These are phyloP conservation scores for Lobophora halterata DNA, from an alignment of 2,888 invertebrate species.

Conservation along the genomic window DNA sequence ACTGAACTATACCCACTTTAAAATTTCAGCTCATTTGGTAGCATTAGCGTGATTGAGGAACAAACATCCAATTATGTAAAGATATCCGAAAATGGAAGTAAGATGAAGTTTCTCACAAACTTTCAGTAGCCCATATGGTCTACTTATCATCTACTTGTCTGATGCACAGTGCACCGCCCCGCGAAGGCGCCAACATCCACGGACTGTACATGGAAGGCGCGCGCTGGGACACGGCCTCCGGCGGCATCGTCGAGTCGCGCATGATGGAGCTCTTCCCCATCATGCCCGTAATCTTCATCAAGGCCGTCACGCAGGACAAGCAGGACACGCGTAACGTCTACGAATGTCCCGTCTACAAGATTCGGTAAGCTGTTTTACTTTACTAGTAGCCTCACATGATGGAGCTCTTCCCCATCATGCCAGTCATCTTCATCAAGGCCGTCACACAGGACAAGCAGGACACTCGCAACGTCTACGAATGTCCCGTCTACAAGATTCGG, in stretches of 20 bases:
- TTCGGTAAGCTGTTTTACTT: slow-evolving; percentile 73
- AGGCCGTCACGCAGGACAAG: slow-evolving; percentile 93
- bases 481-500: slow-evolving; percentile 96
- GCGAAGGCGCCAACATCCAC: slow-evolving; percentile 95
- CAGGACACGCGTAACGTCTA: slow-evolving; percentile 93
- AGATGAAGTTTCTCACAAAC: too few relatives aligned
- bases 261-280: slow-evolving; percentile 94
- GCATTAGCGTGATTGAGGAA: too few relatives aligned
- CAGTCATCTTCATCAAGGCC: slow-evolving; percentile 93
- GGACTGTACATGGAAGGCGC: slow-evolving; percentile 97
- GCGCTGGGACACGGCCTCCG: slow-evolving; percentile 91
- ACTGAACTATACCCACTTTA: too few relatives aligned
- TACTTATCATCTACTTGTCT: neutral
- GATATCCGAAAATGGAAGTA: too few relatives aligned
- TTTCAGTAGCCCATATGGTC: too few relatives aligned
- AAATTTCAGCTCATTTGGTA: too few relatives aligned
- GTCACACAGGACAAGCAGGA: slow-evolving; percentile 95
- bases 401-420: slow-evolving; percentile 94
- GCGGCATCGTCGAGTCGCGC: slow-evolving; percentile 90
- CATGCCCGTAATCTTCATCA: slow-evolving; percentile 94
- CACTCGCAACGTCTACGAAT: slow-evolving; percentile 91
- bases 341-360: slow-evolving; percentile 97
- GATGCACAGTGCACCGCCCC: slow-evolving; percentile 85
- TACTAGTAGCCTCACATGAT: slow-evolving; percentile 84
- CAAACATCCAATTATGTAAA: too few relatives aligned